Percentiles rank a stretch among this genome's conserved stretches.
phyloP scores from a whole-genome alignment of 2,888 invertebrate species.

The Cactoblastis cactorum region DNA sequence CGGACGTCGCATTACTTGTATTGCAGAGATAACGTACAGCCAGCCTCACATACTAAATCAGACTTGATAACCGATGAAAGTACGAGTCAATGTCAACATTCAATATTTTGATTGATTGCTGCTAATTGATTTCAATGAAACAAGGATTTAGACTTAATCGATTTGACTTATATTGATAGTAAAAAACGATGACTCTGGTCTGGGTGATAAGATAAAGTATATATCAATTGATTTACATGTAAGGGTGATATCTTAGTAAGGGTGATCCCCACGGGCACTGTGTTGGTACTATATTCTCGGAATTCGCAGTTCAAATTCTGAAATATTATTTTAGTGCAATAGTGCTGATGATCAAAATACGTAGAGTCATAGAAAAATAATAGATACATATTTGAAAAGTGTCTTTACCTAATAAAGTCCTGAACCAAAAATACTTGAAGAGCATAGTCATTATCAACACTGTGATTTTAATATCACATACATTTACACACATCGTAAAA shows the following conservation, averaged over 20 bases:
- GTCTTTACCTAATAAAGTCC: no score
- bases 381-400: no score
- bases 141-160: slow-evolving; percentile 3
- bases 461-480: no score
- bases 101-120: slow-evolving; percentile 16
- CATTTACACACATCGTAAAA: no score
- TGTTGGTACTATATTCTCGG: no score
- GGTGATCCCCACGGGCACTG: no score
- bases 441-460: no score
- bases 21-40: slow-evolving; percentile 33
- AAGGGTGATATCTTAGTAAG: not conserved
- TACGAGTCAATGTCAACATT: slow-evolving; percentile 23
- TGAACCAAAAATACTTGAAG: no score
- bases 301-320: no score
- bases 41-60: slow-evolving; percentile 4
- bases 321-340: no score
- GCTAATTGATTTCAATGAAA: slow-evolving; percentile 18
- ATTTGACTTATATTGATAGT: not conserved
- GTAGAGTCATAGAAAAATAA: no score
- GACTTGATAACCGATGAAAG: slow-evolving; percentile 36
- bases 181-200: not conserved
- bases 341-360: no score
- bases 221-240: not conserved
- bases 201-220: not conserved
- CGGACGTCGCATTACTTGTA: slow-evolving; percentile 32